Evolutionary conservation across 2,797 vertebrate genomes (phyloP), one percentile per base, ranked within the genome.

Genomic region (Tolypeutes matacus): DNA sequence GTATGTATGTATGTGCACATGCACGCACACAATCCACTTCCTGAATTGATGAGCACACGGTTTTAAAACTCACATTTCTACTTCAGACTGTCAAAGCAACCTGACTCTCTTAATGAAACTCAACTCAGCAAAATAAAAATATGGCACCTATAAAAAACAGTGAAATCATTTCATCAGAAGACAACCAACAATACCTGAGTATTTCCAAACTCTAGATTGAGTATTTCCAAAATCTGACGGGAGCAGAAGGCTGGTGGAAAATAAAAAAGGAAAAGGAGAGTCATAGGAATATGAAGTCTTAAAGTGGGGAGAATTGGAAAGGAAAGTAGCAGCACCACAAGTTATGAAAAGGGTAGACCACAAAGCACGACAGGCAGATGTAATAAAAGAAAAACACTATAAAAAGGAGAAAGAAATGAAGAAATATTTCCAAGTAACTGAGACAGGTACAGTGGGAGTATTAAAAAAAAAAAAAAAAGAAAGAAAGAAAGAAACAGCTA

Each of bases 391-490:
- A 92, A 89, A 80, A 94, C 46, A 36, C 89, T 67, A 58, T 17
- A 13, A 72, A 3, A 46, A 92, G 9, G 23, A 73, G 69, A 93
- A 97, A 87, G 89, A 27, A 87, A 70, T 56, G 86, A 53, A 34
- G 82, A 96, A 97, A 92, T 86, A 53, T 77, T 96, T 91, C 94
- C 53, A 77, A 95, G 96, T 78, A 95, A 94, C 88, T 23, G 6
- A 95, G 96, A 82, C 89, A 97, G 96, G 96, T 97, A 80, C 95
- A 89, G 93, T 53, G 89, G 96, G 92, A 92, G 92, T 29, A 93
- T 13, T 15, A 81, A 92, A 95, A 92, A 86, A 87, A 17, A 81
- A 91, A 39, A 39, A 39, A 39, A 39, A 39, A 39, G 39, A 39
- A 39, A 39, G 39, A 39, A 39, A 39, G 39, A 95, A 87, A 87